Base-by-base conservation (phyloP, 2,113 vertebrate genomes). In the Cynoglossus semilaevis region DNA sequence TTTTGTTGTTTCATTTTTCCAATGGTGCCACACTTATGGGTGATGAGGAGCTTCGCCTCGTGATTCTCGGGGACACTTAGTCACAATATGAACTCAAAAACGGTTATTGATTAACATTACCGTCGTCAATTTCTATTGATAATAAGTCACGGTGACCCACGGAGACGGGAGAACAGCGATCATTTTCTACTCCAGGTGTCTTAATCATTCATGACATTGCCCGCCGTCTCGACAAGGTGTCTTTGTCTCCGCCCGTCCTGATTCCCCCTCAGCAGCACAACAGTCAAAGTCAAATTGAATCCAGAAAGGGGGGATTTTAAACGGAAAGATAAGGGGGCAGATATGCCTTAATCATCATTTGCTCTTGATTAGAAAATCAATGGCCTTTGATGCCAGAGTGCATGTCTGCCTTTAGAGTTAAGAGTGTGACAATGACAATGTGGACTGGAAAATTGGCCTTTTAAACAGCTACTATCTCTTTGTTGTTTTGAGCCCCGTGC, bases 341-440 rank as follows among this genome's bases (percentile, higher is more conserved):
- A 90, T 91, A 89, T 88, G 84, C 84, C 86, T 90, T 87, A 89
- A 88, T 91, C 87, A 90, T 88, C 85, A 84, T 88, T 90, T 86
- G 76, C 84, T 88, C 83, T 89, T 86, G 85, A 89, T 89, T 88
- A 87, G 85, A 90, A 91, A 91, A 91, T 90, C 91, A 90, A 90
- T 90, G 83, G 85, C 76, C 82, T 91, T 89, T 91, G 88, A 91
- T 89, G 90, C 80, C 84, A 86, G 77, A 84, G 83, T 82, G 84
- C 82, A 84, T 84, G 84, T 89, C 81, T 89, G 84, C 82, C 83
- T 88, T 88, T 88, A 82, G 85, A 82, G 82, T 88, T 88, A 87
- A 88, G 77, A 84, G 82, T 86, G 86, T 88, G 88, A 88, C 87
- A 89, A 87, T 89, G 87, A 87, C 87, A 88, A 86, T 85, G 83